phyloP scores from a whole-genome alignment of 2,797 vertebrate genomes.

The Sitta carolinensis region DNA sequence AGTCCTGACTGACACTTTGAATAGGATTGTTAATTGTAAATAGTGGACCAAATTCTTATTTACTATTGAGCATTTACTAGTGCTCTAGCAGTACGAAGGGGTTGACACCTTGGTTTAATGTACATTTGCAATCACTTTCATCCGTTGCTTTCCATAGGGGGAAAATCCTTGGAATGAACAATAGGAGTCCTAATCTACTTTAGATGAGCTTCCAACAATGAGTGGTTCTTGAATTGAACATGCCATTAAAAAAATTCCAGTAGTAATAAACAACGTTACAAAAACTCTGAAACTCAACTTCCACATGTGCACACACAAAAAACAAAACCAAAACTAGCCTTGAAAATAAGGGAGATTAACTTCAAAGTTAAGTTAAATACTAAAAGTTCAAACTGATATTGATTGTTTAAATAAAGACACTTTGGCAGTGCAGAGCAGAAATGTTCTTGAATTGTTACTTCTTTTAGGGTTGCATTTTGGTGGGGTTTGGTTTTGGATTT shows the following conservation, averaged over 20 bases:
- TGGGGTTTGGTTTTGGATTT: neutral
- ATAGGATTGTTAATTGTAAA: neutral
- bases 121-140: neutral
- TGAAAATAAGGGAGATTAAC: neutral
- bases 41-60: neutral
- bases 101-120: neutral
- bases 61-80: neutral
- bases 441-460: neutral
- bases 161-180: neutral
- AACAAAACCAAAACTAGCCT: neutral
- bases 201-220: neutral
- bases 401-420: neutral
- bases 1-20: neutral
- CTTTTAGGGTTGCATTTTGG: neutral
- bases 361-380: neutral
- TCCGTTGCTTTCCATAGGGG: neutral
- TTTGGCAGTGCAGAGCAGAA: neutral
- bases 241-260: neutral
- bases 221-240: neutral
- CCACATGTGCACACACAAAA: neutral
- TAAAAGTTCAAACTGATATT: neutral
- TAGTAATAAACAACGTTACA: neutral
- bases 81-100: neutral
- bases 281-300: neutral
- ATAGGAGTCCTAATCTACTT: neutral